Evolutionary conservation across 2,888 invertebrate genomes (phyloP), one percentile per base, ranked within the genome.

Genomic region (Athalia rosae): DNA sequence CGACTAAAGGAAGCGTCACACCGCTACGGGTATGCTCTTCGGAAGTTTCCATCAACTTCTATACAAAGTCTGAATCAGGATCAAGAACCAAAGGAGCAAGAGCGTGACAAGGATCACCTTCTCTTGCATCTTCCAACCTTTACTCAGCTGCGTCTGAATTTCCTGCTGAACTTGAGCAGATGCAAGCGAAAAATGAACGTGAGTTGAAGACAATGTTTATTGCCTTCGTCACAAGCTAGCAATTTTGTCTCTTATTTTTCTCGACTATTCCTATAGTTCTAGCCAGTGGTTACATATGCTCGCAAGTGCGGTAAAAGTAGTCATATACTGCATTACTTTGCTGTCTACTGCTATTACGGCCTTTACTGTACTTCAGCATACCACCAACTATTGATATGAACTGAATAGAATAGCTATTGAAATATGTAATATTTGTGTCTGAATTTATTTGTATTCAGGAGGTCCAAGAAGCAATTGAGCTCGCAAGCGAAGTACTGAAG

Each of bases 101-200:
- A 28, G 86, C 80, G 90, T 43, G 92, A 92, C 76, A 92, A 93
- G 79, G 86, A 90, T 3, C 92, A 92, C 63, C 92, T 93, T 0
- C 91, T 93, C 3, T 94, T 95, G 79, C 94, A 95, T 81, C 91
- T 93, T 66, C 92, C 94, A 3, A 93, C 95, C 0, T 98, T 98
- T 89, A 93, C 95, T 73, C 97, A 98, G 87, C 92, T 98, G 74
- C 95, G 95, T 86, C 94, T 98, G 11, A 97, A 97, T 89, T 93
- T 99, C 86, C 91, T 97, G 86, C 92, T 99, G 62, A 98, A 98
- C 89, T 93, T 98, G 84, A 98, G 98, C 13, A 92, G 98, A 79
- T 98, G 98, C 91, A 97, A 97, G 91, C 93, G 98, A 89, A 98
- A 98, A 92, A 92, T 98, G 89, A 96, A 96, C 89, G 98, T 98